Evolutionary conservation across 2,888 invertebrate species (phyloP).

Genomic region (Scaptomyza cyrtandrae): DNA sequence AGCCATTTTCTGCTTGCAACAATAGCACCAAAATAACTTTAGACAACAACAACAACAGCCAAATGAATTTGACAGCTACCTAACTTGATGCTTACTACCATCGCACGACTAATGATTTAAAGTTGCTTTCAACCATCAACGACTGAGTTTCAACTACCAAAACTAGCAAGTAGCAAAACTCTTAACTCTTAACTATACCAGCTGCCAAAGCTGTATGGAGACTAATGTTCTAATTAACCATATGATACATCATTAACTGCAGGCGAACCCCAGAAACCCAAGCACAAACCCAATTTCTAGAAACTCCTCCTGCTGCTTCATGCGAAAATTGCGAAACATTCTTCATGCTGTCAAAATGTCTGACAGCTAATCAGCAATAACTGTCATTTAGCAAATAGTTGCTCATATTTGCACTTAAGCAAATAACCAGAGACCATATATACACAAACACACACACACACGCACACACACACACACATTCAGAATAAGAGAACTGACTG

Average conservation of each 20-base stretch:
- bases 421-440: constrained; percentile 64
- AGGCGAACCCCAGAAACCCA: constrained; percentile 22
- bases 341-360: constrained; percentile 78
- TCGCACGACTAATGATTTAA: constrained; percentile 65
- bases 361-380: constrained; percentile 82
- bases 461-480: neutral
- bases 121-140: constrained; percentile 42
- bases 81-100: constrained; percentile 14
- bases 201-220: constrained; percentile 35
- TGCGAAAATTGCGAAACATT: constrained; percentile 73
- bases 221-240: constrained; percentile 78
- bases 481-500: constrained; percentile 35
- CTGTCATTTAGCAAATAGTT: constrained; percentile 82
- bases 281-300: constrained; percentile 5
- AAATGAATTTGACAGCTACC: constrained; percentile 55
- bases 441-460: constrained; percentile 3
- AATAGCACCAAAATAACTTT: constrained; percentile 30
- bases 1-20: constrained; percentile 18
- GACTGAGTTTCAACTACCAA: constrained; percentile 4
- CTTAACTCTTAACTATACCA: constrained; percentile 12
- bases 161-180: constrained; percentile 2
- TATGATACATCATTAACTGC: constrained; percentile 76
- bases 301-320: constrained; percentile 11
- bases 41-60: constrained; percentile 8
- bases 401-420: constrained; percentile 82